Conservation (phyloP, 2,113 vertebrate genomes). For the Bettongia penicillata region DNA sequence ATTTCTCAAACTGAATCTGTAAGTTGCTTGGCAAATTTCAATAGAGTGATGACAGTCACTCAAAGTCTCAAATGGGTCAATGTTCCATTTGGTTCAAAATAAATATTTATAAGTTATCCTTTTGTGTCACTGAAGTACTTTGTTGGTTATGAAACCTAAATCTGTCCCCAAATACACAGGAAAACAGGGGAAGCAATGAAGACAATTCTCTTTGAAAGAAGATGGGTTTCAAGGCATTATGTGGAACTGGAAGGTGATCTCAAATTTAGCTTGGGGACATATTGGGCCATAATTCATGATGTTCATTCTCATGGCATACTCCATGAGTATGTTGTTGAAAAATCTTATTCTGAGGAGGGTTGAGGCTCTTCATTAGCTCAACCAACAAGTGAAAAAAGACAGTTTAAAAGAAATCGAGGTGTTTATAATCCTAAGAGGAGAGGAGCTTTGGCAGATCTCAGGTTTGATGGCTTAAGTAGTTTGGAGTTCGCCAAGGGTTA, state of each 20-base stretch:
- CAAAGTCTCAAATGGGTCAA: constrained; percentile 16
- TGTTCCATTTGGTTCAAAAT: neutral
- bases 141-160: constrained; percentile 30
- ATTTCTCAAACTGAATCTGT: neutral
- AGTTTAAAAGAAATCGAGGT: constrained; percentile 31
- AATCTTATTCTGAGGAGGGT: constrained; percentile 30
- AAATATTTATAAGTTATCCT: constrained; percentile 9
- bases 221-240: constrained; percentile 25
- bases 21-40: neutral
- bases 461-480: constrained; percentile 73
- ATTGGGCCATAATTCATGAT: neutral
- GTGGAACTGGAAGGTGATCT: neutral
- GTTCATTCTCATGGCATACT: neutral
- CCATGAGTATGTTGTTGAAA: constrained; percentile 31
- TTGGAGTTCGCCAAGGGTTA: constrained; percentile 44
- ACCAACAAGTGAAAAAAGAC: neutral
- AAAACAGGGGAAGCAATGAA: neutral
- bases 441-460: constrained; percentile 44
- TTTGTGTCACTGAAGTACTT: constrained; percentile 1
- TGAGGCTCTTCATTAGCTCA: constrained; percentile 30
- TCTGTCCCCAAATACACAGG: neutral
- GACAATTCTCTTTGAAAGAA: neutral
- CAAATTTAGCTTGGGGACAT: neutral
- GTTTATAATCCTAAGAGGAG: constrained; percentile 26
- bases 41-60: neutral